A percentile compares a stretch with the other conserved stretches of the same genome.
phyloP scores from a whole-genome alignment of 2,888 invertebrate species.

The Aquatica leii region DNA sequence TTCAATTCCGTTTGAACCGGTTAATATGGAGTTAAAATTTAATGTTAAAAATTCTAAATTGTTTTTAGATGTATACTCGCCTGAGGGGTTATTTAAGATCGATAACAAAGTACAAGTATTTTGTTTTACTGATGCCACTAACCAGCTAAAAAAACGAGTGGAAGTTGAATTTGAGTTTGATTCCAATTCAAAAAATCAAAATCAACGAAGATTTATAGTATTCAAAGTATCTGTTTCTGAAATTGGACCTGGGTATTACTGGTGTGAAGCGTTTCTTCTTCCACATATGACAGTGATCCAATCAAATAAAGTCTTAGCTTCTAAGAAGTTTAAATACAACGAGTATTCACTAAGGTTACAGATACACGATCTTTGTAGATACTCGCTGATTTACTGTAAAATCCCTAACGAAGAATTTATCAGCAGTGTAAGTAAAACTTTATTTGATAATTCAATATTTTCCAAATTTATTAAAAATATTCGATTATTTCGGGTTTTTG shows the following conservation, averaged over 20 bases:
- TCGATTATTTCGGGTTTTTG: slow-evolving; percentile 65
- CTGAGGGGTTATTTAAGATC: slow-evolving; percentile 65
- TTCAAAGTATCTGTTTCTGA: slow-evolving; percentile 63
- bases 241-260: slow-evolving; percentile 68
- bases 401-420: slow-evolving; percentile 20
- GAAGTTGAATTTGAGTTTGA: slow-evolving; percentile 57
- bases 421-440: slow-evolving; percentile 41
- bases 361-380: slow-evolving; percentile 40
- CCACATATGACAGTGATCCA: slow-evolving; percentile 62
- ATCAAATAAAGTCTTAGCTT: slow-evolving; percentile 65
- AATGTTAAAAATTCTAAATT: slow-evolving; percentile 42
- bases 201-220: slow-evolving; percentile 48
- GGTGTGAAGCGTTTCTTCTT: slow-evolving; percentile 69
- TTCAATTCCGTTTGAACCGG: slow-evolving; percentile 12
- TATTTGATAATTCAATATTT: slow-evolving; percentile 36
- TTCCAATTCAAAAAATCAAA: slow-evolving; percentile 18
- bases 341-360: slow-evolving; percentile 58
- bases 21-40: slow-evolving; percentile 45
- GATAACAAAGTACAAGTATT: slow-evolving; percentile 61
- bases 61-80: slow-evolving; percentile 64
- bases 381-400: slow-evolving; percentile 23
- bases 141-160: slow-evolving; percentile 62
- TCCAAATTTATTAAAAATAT: slow-evolving; percentile 59
- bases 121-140: slow-evolving; percentile 68
- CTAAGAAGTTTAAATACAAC: slow-evolving; percentile 52